Percentiles rank a stretch among this genome's conserved stretches.
These are phyloP conservation scores for Scomber japonicus DNA, from an alignment of 2,113 vertebrate genomes.

Conservation along the genomic window DNA sequence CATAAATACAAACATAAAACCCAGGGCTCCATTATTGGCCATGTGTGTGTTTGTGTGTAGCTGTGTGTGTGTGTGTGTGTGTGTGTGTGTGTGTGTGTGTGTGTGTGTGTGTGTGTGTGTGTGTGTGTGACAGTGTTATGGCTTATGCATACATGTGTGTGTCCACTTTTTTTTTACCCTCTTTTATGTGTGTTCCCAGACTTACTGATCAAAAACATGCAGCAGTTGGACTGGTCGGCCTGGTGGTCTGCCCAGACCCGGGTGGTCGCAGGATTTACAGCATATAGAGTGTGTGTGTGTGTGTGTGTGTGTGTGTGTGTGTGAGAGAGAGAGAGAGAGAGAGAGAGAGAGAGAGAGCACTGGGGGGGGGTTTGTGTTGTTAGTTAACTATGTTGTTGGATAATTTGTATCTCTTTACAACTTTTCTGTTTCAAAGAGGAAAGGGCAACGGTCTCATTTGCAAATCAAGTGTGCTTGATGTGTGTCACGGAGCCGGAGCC, in stretches of 20 bases:
- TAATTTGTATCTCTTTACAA: conserved; percentile 33
- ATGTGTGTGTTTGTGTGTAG: conserved; percentile 55
- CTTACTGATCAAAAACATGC: conserved; percentile 74
- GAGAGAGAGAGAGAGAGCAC: too few species aligned
- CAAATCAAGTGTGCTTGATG: conserved; percentile 19
- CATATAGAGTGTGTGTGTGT: conserved; percentile 27
- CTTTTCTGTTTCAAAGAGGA: too few species aligned
- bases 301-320: conserved; percentile 20
- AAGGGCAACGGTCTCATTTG: conserved; percentile 3
- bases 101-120: conserved; percentile 56
- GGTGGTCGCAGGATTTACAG: conserved; percentile 69
- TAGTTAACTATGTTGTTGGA: conserved; percentile 13
- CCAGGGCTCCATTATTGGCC: conserved; percentile 58
- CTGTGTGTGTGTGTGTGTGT: conserved; percentile 32
- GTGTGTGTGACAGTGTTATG: conserved; percentile 63
- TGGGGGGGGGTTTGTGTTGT: background rate
- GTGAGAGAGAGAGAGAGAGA: background rate
- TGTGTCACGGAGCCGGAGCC: background rate
- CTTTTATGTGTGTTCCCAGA: conserved; percentile 72
- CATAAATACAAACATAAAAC: conserved; percentile 60
- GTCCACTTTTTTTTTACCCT: conserved; percentile 40
- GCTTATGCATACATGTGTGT: conserved; percentile 21
- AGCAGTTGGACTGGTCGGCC: conserved; percentile 25
- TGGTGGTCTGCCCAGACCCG: conserved; percentile 52
- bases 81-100: conserved; percentile 54